Evolutionary conservation across 2,888 invertebrate species (phyloP).

Genomic region (Doris montereyensis): DNA sequence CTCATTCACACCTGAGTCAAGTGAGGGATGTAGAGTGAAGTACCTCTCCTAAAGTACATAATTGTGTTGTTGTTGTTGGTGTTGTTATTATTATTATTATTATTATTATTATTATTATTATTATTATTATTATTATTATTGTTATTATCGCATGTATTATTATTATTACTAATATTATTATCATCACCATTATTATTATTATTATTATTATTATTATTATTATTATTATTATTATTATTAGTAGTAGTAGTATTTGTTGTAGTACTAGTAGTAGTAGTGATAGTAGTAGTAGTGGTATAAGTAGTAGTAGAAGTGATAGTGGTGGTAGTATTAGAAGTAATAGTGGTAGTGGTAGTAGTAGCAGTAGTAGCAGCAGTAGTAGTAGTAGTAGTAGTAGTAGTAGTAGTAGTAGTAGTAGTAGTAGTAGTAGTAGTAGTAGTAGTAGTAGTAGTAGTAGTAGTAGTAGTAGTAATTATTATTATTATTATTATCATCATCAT

Average conservation of each 20-base stretch:
- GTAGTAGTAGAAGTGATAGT: not conserved
- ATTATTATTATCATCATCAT: not conserved
- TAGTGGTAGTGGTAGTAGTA: not conserved
- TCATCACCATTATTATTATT: not conserved
- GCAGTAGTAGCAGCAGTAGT: not conserved
- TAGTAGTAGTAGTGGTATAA: not conserved
- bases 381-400: not conserved
- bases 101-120: too few species aligned
- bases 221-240: not conserved
- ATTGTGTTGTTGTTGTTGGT: too few species aligned
- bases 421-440: not conserved
- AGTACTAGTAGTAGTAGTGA: not conserved
- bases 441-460: not conserved
- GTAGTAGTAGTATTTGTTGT: not conserved
- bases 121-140: too few species aligned
- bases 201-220: not conserved
- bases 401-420: not conserved
- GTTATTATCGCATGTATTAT: too few species aligned
- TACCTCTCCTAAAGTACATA: too few species aligned
- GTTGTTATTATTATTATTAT: too few species aligned
- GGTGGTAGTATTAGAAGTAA: not conserved
- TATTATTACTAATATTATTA: not conserved
- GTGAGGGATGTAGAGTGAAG: too few species aligned
- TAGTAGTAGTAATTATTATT: not conserved
- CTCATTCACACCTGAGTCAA: too few species aligned